Evolutionary conservation across 1,140 invertebrate species (phyloP).

Genomic region (Hylaeus volcanicus): DNA sequence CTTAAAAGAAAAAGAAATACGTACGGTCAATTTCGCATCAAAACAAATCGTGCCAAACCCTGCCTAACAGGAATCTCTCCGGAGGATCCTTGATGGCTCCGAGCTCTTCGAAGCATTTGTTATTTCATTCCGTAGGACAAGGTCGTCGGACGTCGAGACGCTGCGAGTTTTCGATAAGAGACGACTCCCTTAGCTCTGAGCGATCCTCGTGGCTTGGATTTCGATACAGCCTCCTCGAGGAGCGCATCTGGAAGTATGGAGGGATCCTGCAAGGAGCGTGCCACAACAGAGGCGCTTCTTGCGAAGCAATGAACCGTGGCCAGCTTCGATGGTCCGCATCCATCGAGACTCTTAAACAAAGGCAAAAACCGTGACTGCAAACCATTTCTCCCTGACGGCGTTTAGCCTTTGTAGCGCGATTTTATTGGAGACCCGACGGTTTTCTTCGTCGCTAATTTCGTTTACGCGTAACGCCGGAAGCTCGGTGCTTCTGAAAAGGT

Average conservation of each 20-base stretch:
- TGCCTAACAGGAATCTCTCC: no score
- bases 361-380: constrained; percentile 13
- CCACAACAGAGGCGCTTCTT: constrained; percentile 8
- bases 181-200: background rate
- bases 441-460: background rate
- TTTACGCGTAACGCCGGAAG: background rate
- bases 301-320: constrained; percentile 6
- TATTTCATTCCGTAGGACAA: background rate
- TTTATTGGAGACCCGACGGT: background rate
- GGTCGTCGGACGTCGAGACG: no score
- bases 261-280: background rate
- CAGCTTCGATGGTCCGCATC: background rate
- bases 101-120: background rate
- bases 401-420: background rate
- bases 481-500: background rate
- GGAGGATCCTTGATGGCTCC: no score
- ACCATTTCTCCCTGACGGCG: background rate
- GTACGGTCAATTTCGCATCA: no score
- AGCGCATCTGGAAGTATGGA: background rate
- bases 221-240: background rate
- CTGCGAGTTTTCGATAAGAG: background rate
- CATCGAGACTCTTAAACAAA: constrained; percentile 24
- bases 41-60: no score
- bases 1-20: no score
- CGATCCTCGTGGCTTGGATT: background rate